Percentiles rank a stretch among this genome's conserved stretches.
These are phyloP conservation scores for Lucilia sericata DNA, from an alignment of 1,140 invertebrate genomes.

Conservation along the genomic window DNA sequence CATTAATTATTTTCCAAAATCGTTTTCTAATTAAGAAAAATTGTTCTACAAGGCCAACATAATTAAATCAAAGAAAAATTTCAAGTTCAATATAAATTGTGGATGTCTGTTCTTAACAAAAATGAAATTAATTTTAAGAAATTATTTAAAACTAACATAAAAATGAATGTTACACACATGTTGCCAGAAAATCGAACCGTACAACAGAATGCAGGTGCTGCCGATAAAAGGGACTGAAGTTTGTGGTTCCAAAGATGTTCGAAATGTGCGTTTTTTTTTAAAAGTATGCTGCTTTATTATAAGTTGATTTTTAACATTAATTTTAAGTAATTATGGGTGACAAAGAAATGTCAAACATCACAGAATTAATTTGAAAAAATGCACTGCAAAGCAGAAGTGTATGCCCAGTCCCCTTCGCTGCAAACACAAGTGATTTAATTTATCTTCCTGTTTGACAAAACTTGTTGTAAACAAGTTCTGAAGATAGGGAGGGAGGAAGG, in stretches of 20 bases:
- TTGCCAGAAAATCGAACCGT: neutral
- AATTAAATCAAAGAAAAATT: neutral
- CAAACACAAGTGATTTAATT: neutral
- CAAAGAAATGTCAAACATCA: slow-evolving; percentile 33
- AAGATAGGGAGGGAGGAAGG: neutral
- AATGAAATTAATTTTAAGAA: neutral
- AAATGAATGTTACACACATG: neutral
- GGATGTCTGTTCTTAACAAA: neutral
- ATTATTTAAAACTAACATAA: neutral
- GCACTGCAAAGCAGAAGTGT: neutral
- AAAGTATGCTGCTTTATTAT: no score
- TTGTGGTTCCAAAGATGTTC: no score
- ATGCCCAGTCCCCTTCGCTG: neutral
- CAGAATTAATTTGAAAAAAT: slow-evolving; percentile 26
- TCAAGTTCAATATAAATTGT: slow-evolving; percentile 34
- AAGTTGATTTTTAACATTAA: slow-evolving; percentile 1
- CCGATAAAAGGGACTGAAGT: no score
- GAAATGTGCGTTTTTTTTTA: no score
- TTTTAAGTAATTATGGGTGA: slow-evolving; percentile 37
- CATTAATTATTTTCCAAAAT: slow-evolving; percentile 34
- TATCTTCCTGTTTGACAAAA: neutral
- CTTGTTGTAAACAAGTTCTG: neutral
- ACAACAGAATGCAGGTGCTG: slow-evolving; percentile 22
- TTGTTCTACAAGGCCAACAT: slow-evolving; percentile 25
- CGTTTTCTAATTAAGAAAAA: slow-evolving; percentile 35